Percentiles rank a stretch among this genome's conserved stretches.
These are phyloP conservation scores for Coptodon rendalli DNA, from an alignment of 2,113 vertebrate species.

Conservation along the genomic window DNA sequence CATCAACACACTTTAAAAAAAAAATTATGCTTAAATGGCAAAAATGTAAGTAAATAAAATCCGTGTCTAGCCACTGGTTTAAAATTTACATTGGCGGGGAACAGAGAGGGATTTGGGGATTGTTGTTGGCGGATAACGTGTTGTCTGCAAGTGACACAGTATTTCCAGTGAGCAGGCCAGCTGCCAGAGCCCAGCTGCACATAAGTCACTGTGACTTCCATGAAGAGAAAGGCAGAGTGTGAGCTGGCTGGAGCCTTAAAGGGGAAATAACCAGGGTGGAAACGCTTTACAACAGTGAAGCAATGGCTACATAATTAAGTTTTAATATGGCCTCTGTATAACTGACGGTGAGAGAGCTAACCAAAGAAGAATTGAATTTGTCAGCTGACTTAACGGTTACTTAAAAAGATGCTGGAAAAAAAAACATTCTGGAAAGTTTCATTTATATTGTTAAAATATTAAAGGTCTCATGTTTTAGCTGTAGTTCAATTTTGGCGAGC, in stretches of 20 bases:
- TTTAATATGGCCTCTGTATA: neutral
- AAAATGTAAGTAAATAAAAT: neutral
- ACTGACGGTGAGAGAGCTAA: neutral
- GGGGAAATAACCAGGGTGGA: neutral
- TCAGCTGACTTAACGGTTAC: neutral
- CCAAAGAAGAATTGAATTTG: neutral
- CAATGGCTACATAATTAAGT: neutral
- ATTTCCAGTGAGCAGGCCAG: slow-evolving; percentile 56
- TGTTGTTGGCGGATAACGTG: slow-evolving; percentile 1
- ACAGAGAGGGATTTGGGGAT: neutral
- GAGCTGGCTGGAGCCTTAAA: neutral
- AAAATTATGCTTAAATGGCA: slow-evolving; percentile 11
- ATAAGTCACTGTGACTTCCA: slow-evolving; percentile 5
- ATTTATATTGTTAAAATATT: neutral
- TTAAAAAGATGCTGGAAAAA: neutral
- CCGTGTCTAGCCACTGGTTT: neutral
- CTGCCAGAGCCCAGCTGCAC: neutral
- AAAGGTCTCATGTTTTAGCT: neutral
- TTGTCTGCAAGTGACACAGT: slow-evolving; percentile 25
- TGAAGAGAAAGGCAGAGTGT: neutral
- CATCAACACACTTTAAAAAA: neutral
- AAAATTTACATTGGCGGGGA: neutral
- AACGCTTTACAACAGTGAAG: neutral
- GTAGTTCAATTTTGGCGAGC: neutral
- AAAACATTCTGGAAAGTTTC: neutral